Conservation (phyloP, 2,113 vertebrate genomes). For the Brevimyrus niger region DNA sequence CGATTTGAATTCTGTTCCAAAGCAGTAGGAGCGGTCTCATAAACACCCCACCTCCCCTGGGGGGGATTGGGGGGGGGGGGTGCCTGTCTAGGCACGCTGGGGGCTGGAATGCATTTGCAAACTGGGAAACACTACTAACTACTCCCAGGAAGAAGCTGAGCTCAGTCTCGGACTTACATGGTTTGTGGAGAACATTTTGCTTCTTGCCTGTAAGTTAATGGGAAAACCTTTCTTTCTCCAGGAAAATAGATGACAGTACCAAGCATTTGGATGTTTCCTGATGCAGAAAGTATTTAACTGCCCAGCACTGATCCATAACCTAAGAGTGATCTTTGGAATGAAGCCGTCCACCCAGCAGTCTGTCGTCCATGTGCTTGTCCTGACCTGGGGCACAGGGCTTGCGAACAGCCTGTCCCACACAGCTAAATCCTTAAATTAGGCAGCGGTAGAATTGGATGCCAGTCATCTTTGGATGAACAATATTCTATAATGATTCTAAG, state of each 20-base stretch:
- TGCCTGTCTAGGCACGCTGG: not conserved
- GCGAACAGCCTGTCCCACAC: not conserved
- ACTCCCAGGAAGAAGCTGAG: not conserved
- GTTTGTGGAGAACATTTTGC: not conserved
- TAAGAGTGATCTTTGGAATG: not conserved
- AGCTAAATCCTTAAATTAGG: not conserved
- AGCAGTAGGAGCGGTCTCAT: not conserved
- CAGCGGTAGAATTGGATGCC: not conserved
- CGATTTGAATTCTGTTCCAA: not conserved
- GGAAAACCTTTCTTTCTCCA: not conserved
- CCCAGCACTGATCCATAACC: not conserved
- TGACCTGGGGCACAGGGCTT: not conserved
- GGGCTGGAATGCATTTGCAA: slow-evolving; percentile 2
- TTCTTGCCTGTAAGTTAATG: not conserved
- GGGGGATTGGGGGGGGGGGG: not conserved
- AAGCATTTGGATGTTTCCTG: not conserved
- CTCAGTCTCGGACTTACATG: not conserved
- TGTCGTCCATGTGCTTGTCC: not conserved
- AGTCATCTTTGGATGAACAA: not conserved
- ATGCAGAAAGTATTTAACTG: not conserved
- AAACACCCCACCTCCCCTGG: not conserved
- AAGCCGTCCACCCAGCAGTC: not conserved
- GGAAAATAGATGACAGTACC: not conserved
- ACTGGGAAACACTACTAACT: not conserved
- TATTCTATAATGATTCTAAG: not conserved